Base-by-base conservation (phyloP, 2,113 vertebrate genomes). In the Corythornis cristatus region DNA sequence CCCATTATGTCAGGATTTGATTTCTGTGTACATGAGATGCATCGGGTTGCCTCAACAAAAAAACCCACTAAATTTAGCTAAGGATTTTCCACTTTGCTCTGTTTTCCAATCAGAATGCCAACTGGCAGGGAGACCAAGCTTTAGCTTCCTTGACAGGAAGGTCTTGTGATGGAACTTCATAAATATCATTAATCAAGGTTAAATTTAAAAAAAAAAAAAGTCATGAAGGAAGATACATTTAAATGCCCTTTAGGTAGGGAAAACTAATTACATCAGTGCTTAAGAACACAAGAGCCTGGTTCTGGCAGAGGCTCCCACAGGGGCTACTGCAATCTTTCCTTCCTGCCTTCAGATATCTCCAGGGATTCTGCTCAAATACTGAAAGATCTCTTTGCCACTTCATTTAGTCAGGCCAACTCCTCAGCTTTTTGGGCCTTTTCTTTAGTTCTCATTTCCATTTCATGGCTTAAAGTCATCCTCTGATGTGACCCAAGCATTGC, bases 71-170 rank as follows among this genome's bases (percentile, higher is more conserved):
- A 58, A 33, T 11, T 66, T 53, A 90, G 79, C 77, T 83, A 92
- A 88, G 77, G 58, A 91, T 85, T 97, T 97, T 96, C 98, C 96
- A 96, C 57, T 67, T 90, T 83, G 89, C 74, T 89, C 85, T 61
- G 33, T 95, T 98, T 98, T 97, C 97, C 96, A 93, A 15, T 54
- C 13, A 89, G 83, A 96, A 94, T 95, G 97, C 97, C 97, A 97
- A 91, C 40, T 82, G 92, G 60, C 94, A 97, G 89, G 73, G 91
- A 97, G 93, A 94, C n/a, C 94, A 94, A 93, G 79, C 54, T 83
- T 84, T 84, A 88, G 95, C 74, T 97, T 97, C 96, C 97, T 95
- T 93, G 75, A 87, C 96, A 97, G 97, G 96, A 96, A 98, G 75
- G 79, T 77, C 83, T 88, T 91, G 54, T 40, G 90, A 93, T 71